Base-by-base conservation (phyloP, 2,797 vertebrate genomes). In the Avahi laniger region DNA sequence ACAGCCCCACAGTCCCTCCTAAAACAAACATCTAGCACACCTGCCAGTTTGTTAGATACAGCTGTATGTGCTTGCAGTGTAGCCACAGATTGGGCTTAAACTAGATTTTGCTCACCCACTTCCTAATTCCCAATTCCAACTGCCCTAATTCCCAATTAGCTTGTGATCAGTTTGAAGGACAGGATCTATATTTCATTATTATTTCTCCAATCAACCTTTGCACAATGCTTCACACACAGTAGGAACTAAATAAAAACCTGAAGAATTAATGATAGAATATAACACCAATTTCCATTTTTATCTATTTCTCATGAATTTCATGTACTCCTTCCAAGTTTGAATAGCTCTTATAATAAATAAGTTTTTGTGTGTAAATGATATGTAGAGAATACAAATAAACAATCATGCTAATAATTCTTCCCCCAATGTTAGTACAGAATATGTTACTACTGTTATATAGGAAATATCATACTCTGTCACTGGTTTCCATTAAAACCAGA, bases 401-500 rank as follows among this genome's bases (percentile, higher is more conserved):
- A 7, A 28, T 81, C 35, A n/a, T n/a, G 9, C 57, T 72, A 76
- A 57, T 63, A 87, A 57, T 87, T 54, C 43, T 91, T 91, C 15
- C 69, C 43, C 5, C 43, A 93, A 35, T 61, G 92, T 94, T 76
- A 91, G 61, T 43, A 81, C 17, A 91, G 35, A 72, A 18, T 75
- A 33, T 73, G 12, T 86, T 63, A 38, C 22, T 82, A 52, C 24
- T 43, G 0, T 81, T 89, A 73, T 18, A 79, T 59, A 17, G 9
- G 28, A 93, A 93, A 95, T 35, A 82, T 1, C 38, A 48, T 8
- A 72, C 4, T 81, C 33, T 79, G 35, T 48, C 41, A 69, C 11
- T 73, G n/a, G 35, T 78, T 91, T 87, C 63, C 35, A 90, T 72
- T 82, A 94, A 88, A 96, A 86, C 80, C 26, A 93, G 28, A 81